Conservation (phyloP, 2,888 invertebrate species). For the Ametastegia equiseti region DNA sequence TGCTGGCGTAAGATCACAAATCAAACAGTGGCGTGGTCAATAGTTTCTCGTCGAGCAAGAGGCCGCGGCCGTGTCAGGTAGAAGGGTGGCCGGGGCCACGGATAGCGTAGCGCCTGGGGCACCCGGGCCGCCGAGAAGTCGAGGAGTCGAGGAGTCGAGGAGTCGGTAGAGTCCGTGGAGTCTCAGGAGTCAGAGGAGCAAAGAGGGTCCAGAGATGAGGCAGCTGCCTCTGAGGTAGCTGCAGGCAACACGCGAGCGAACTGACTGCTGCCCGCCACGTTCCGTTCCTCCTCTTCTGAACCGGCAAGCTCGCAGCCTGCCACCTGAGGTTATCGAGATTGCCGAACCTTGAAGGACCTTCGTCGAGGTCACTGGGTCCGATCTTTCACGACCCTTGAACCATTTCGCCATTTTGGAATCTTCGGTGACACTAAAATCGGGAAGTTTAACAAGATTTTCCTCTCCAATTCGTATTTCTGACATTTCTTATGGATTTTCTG, state of each 20-base stretch:
- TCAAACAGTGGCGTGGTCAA: slow-evolving; percentile 61
- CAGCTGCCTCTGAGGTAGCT: slow-evolving; percentile 63
- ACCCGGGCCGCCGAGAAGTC: slow-evolving; percentile 34
- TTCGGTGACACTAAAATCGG: no score
- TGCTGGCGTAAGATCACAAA: slow-evolving; percentile 57
- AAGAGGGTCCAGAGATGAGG: slow-evolving; percentile 53
- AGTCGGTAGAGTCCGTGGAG: background rate
- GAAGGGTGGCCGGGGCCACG: slow-evolving; percentile 60
- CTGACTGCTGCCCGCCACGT: slow-evolving; percentile 25
- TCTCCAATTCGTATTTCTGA: no score
- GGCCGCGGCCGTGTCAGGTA: slow-evolving; percentile 67
- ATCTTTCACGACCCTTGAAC: background rate
- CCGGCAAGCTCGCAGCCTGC: no score
- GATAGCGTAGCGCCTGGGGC: slow-evolving; percentile 44
- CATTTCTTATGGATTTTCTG: no score
- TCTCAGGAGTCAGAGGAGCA: background rate
- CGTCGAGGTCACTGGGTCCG: slow-evolving; percentile 21
- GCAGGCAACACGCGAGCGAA: slow-evolving; percentile 67
- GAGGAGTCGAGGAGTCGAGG: background rate
- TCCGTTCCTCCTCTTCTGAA: slow-evolving; percentile 36
- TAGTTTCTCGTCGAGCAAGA: slow-evolving; percentile 59
- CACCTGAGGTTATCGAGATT: background rate
- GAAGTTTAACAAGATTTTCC: no score
- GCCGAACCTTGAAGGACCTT: slow-evolving; percentile 32
- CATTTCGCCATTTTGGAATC: no score